phyloP scores from a whole-genome alignment of 64 coral and sea anemone genomes.

The Orbicella faveolata region DNA sequence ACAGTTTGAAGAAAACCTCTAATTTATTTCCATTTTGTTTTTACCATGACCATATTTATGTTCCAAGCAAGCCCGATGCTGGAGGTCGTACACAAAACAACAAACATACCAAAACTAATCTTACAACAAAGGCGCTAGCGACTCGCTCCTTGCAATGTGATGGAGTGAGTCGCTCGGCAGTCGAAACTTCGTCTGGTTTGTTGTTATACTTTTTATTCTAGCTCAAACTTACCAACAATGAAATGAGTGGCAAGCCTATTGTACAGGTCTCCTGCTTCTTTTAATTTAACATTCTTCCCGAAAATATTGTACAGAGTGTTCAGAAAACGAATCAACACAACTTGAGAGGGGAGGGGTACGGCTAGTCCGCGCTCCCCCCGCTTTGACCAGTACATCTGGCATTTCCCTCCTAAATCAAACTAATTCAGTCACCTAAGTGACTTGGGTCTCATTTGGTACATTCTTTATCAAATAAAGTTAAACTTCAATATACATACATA shows the following conservation, averaged over 20 bases:
- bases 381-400: constrained; percentile 60
- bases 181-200: constrained; percentile 26
- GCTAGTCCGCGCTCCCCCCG: constrained; percentile 50
- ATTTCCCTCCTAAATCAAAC: constrained; percentile 59
- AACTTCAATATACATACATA: constrained; percentile 99
- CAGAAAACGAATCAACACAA: constrained; percentile 69
- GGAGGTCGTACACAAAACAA: constrained; percentile 33
- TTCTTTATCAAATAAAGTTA: constrained; percentile 98
- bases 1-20: constrained; percentile 53
- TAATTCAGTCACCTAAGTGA: constrained; percentile 67
- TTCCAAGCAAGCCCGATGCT: constrained; percentile 46
- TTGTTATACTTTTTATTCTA: constrained; percentile 86
- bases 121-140: constrained; percentile 16
- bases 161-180: constrained; percentile 2
- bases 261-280: constrained; percentile 67
- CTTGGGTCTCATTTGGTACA: constrained; percentile 75
- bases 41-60: constrained; percentile 38
- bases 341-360: constrained; percentile 48
- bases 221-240: constrained; percentile 91
- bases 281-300: constrained; percentile 70
- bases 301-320: constrained; percentile 78
- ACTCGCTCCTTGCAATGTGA: constrained; percentile 14
- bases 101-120: constrained; percentile 25
- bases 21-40: constrained; percentile 52
- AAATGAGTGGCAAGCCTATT: constrained; percentile 86